Base-by-base conservation (phyloP, 2,888 invertebrate genomes). In the Hydriomena furcata region DNA sequence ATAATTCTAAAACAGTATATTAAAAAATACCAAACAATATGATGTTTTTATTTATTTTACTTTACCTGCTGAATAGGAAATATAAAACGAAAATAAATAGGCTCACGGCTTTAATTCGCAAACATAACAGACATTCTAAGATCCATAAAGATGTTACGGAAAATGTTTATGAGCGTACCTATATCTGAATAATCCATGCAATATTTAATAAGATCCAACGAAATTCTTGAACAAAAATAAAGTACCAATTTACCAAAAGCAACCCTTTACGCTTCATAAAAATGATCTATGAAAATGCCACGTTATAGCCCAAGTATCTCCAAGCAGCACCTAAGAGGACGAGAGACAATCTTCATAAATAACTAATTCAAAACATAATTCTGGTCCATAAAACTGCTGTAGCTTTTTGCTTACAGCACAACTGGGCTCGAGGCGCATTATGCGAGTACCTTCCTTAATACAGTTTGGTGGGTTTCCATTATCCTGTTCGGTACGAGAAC, bases 331-430 rank as follows among this genome's bases (percentile, higher is more conserved):
- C 36, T 45, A 11, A 38, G 35, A 44, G 11, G 28, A 37, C 13
- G 35, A 23, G 45, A 37, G 24, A 45, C 55, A 60, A 65, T 67
- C 59, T 59, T 60, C 60, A 63, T 63, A 60, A 63, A 73, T 73
- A 65, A 66, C 65, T 68, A 71, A 73, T 73, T 73, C 68, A 68
- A 66, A 68, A 65, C 64, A 68, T 67, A 68, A 71, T 65, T 67
- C 58, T 50, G 54, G 42, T 37, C 37, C 58, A 60, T 67, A 71
- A 73, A 67, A 61, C 54, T 62, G 56, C 40, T 58, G 65, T 38
- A 51, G 60, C 57, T 53, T 59, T 47, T 57, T 51, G 60, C 64
- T 55, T 50, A 60, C 59, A 53, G 49, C 52, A 56, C 50, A 54
- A 60, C 55, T 53, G 54, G 11, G 41, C 63, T 57, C 48, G 32